Conservation (phyloP, 2,797 vertebrate genomes). For the Microctenopoma lineatum region DNA sequence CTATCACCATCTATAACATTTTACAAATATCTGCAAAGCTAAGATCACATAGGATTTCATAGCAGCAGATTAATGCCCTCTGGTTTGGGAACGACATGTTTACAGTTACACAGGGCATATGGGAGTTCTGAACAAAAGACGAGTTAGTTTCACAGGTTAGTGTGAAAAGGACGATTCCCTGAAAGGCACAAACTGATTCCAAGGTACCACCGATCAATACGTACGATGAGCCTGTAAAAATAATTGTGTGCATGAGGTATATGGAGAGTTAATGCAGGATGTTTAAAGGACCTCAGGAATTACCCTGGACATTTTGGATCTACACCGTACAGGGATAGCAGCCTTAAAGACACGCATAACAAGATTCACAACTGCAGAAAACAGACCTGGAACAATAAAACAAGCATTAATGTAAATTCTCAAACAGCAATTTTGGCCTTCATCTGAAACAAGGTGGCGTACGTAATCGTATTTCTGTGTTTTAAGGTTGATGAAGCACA, state of each 20-base stretch:
- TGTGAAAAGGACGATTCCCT: conserved; percentile 12
- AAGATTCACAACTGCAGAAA: conserved; percentile 64
- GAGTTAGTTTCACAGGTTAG: not conserved
- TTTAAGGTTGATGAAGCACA: not conserved
- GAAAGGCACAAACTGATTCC: conserved; percentile 53
- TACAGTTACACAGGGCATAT: no score
- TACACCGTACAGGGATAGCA: conserved; percentile 71
- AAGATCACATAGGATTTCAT: no score
- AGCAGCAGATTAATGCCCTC: no score
- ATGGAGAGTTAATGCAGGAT: conserved; percentile 13
- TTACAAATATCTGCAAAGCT: no score
- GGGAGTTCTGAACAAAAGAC: not conserved
- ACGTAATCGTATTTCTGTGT: no score
- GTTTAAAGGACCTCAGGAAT: conserved; percentile 36
- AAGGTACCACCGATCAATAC: not conserved
- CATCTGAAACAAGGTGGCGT: not conserved
- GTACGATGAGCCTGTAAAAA: not conserved
- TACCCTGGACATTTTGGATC: conserved; percentile 64
- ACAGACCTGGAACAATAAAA: conserved; percentile 47
- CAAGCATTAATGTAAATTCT: conserved; percentile 46
- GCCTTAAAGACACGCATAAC: conserved; percentile 64
- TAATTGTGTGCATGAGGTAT: conserved; percentile 35
- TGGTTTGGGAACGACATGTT: no score
- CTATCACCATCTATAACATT: no score
- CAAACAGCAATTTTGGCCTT: conserved; percentile 28